phyloP scores from a whole-genome alignment of 2,113 vertebrate species.

The Sporophila hypoxantha region DNA sequence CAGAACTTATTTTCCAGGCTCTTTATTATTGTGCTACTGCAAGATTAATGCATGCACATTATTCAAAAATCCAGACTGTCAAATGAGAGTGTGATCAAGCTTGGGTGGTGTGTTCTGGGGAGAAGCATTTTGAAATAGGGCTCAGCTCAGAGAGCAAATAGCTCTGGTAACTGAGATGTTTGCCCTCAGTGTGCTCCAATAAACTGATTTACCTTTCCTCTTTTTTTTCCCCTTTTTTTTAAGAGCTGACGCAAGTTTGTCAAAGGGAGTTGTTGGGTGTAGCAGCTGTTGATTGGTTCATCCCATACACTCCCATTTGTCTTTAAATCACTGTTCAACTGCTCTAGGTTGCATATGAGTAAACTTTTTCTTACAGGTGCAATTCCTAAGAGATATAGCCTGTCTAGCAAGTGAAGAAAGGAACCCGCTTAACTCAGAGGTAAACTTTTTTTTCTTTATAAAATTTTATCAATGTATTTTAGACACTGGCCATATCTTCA shows the following conservation, averaged over 20 bases:
- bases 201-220: slow-evolving; percentile 60
- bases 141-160: slow-evolving; percentile 71
- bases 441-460: slow-evolving; percentile 33
- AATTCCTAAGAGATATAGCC: slow-evolving; percentile 36
- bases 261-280: slow-evolving; percentile 64
- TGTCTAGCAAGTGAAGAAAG: neutral
- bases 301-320: slow-evolving; percentile 72
- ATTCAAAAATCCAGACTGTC: neutral
- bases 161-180: slow-evolving; percentile 64
- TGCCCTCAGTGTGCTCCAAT: slow-evolving; percentile 58
- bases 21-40: neutral
- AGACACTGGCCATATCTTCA: neutral
- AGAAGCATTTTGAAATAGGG: slow-evolving; percentile 50
- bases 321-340: slow-evolving; percentile 72
- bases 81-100: neutral
- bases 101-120: slow-evolving; percentile 7
- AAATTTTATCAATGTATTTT: neutral
- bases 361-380: slow-evolving; percentile 52
- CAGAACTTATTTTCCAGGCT: neutral
- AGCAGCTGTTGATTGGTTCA: slow-evolving; percentile 70
- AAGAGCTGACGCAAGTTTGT: slow-evolving; percentile 73
- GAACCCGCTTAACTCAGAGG: slow-evolving; percentile 49
- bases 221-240: slow-evolving; percentile 36
- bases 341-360: slow-evolving; percentile 47
- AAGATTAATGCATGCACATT: neutral